These are phyloP conservation scores for Vanacampus margaritifer DNA, from an alignment of 2,113 vertebrate species.

Conservation along the genomic window DNA sequence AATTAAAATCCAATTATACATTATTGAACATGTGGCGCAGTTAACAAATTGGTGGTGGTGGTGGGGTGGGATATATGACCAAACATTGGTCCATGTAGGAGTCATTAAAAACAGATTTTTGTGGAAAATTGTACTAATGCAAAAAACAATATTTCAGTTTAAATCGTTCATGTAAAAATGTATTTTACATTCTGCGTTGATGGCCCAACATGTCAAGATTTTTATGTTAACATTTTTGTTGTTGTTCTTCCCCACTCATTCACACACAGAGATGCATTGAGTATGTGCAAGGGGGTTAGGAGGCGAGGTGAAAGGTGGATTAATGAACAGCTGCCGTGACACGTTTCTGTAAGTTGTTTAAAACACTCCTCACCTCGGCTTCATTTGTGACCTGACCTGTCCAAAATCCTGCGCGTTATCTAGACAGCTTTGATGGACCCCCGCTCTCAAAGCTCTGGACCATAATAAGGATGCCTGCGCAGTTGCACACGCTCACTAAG, in stretches of 20 bases:
- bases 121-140: no score
- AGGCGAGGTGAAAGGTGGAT: background rate
- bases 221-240: no score
- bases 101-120: no score
- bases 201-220: no score
- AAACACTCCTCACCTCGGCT: background rate
- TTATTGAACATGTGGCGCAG: no score
- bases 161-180: no score
- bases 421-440: background rate
- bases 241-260: background rate
- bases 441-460: background rate
- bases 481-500: background rate
- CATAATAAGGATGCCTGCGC: background rate
- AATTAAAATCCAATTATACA: background rate
- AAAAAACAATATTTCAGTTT: no score
- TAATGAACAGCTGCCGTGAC: background rate
- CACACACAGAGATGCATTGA: background rate
- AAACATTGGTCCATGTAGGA: no score
- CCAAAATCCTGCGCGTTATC: background rate
- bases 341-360: background rate
- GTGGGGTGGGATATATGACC: no score
- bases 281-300: background rate
- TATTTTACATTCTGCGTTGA: no score
- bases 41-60: no score
- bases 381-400: constrained; percentile 1